Percentiles rank a stretch among this genome's conserved stretches.
Conservation (phyloP, 2,888 invertebrate species). For the Drosophila bunnanda region DNA sequence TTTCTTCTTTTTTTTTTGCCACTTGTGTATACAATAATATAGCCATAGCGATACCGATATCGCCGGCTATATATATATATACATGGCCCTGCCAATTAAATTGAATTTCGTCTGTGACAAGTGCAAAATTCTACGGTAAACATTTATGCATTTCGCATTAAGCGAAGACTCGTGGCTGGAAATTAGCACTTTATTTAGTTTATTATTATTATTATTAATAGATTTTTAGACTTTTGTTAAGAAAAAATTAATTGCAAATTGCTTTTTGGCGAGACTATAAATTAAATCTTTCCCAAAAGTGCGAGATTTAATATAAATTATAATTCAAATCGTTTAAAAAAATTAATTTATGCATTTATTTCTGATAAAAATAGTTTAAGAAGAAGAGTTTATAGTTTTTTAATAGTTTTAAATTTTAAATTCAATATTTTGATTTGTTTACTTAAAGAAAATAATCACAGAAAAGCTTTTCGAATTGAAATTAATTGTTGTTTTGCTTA, state of each 20-base stretch:
- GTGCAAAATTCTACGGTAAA: background rate
- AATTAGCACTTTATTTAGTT: conserved; percentile 12
- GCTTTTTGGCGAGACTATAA: background rate
- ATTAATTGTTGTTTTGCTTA: background rate
- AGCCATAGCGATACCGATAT: background rate
- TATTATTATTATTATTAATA: background rate
- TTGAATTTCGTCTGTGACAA: conserved; percentile 22
- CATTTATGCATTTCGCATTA: conserved; percentile 1
- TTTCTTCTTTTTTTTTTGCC: background rate
- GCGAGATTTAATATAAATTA: background rate
- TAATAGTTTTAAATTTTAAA: background rate
- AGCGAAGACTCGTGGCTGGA: background rate
- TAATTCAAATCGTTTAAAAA: background rate
- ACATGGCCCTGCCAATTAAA: conserved; percentile 30
- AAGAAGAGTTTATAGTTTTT: background rate
- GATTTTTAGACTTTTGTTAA: background rate
- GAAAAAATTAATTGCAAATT: background rate
- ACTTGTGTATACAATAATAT: background rate
- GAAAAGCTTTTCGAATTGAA: background rate
- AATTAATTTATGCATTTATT: background rate
- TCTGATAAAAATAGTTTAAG: background rate
- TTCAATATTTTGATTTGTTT: too few species aligned
- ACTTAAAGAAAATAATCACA: too few species aligned
- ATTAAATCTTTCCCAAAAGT: background rate
- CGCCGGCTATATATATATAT: conserved; percentile 7